Percentiles rank a stretch among this genome's conserved stretches.
phyloP scores from a whole-genome alignment of 2,797 vertebrate genomes.

The Anguilla anguilla region DNA sequence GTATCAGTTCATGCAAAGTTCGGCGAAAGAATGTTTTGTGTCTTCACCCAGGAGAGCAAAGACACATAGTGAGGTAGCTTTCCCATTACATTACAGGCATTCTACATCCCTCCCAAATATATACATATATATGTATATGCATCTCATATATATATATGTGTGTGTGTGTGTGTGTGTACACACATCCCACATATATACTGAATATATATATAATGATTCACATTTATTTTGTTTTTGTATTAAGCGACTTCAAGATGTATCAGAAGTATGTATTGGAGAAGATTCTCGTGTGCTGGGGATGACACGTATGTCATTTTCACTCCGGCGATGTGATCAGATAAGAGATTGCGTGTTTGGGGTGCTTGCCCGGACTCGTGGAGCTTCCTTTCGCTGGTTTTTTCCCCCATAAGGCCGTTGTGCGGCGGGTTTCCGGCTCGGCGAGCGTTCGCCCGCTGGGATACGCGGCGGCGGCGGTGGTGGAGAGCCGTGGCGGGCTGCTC shows the following conservation, averaged over 20 bases:
- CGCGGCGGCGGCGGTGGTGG: too few relatives aligned
- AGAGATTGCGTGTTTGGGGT: slow-evolving; percentile 33
- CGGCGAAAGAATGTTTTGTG: slow-evolving; percentile 36
- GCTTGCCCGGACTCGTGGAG: slow-evolving; percentile 53
- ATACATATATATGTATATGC: slow-evolving; percentile 27
- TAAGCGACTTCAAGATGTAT: background rate
- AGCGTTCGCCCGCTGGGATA: too few relatives aligned
- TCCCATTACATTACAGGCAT: too few relatives aligned
- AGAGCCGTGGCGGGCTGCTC: too few relatives aligned
- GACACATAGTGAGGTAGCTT: too few relatives aligned
- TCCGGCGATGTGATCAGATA: slow-evolving; percentile 29
- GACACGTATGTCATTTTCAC: background rate
- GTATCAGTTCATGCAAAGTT: slow-evolving; percentile 59
- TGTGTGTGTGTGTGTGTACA: slow-evolving; percentile 12
- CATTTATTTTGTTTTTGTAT: slow-evolving; percentile 13
- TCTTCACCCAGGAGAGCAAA: slow-evolving; percentile 54
- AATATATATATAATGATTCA: background rate
- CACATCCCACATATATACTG: background rate
- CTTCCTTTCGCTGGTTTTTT: slow-evolving; percentile 24
- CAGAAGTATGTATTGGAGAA: background rate
- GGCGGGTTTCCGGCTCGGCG: too few relatives aligned
- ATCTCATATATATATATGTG: slow-evolving; percentile 17
- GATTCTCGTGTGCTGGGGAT: background rate
- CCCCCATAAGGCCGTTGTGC: too few relatives aligned
- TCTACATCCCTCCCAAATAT: slow-evolving; percentile 21